Base-by-base conservation (phyloP, 2,797 vertebrate genomes). In the Acanthornis magna region DNA sequence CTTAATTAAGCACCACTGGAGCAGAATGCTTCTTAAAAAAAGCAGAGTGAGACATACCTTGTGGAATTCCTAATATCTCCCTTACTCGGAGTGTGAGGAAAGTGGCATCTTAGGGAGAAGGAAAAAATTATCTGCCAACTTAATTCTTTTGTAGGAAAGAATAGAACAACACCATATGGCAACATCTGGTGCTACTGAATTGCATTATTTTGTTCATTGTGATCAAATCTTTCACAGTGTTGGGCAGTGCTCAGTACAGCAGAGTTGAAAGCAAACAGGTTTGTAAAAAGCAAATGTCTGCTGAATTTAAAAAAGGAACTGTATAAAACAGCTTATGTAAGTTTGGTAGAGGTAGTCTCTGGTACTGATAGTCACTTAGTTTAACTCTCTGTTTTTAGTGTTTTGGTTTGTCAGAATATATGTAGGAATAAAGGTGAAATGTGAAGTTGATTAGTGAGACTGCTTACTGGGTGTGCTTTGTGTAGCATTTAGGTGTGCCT, bases 401-500 rank as follows among this genome's bases (percentile, higher is more conserved):
- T 91, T 91, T 75, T 75, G 21, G 42, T 32, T 10, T 42, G 22
- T 57, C 40, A 73, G 47, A 67, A 47, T 73, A 38, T 30, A 74
- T 22, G 16, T 77, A 67, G 68, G 26, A 85, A 16, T 57, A 70
- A 93, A 75, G 36, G 29, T 67, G 40, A 76, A 82, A 62, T 10
- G 32, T 62, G 18, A 68, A 76, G 45, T 83, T 36, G 60, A 30
- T 86, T 68, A 76, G 36, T 53, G 67, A 78, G 54, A 34, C 88
- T 88, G 62, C 77, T 96, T 94, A 83, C 29, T 94, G 61, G n/a
- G 5, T 89, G 5, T 95, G 51, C 36, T 96, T 96, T 93, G 90
- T 98, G 91, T 97, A 99, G 99, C 99, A 47, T 99, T 99, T 97
- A 98, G 99, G 89, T 99, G 99, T 97, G 99, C 99, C 42, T 99